These are phyloP conservation scores for Ptychochromis oligacanthus DNA, from an alignment of 2,113 vertebrate species.

Conservation along the genomic window DNA sequence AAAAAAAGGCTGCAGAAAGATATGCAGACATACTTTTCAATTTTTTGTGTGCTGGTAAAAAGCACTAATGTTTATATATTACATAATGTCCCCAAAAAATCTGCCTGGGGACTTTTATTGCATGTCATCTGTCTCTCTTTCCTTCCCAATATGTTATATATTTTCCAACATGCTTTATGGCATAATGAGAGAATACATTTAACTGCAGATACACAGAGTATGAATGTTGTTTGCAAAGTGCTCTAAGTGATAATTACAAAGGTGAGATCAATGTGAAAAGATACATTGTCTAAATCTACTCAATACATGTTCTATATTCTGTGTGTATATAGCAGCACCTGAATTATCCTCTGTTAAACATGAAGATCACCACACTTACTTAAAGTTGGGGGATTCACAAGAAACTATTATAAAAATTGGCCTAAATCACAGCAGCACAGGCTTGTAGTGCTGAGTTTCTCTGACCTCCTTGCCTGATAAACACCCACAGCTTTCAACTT, in stretches of 20 bases:
- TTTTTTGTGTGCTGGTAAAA: no score
- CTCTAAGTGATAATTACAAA: neutral
- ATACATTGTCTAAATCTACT: neutral
- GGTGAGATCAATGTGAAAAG: no score
- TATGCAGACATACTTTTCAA: no score
- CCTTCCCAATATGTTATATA: neutral
- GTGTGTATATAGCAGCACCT: accelerated
- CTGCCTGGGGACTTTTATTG: no score
- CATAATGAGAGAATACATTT: neutral
- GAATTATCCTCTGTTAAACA: neutral
- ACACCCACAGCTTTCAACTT: neutral
- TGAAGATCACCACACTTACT: neutral
- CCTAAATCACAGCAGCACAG: neutral
- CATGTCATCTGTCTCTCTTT: neutral
- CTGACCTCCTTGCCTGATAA: neutral
- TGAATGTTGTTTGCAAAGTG: neutral
- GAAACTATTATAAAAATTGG: neutral
- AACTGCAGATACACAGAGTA: neutral
- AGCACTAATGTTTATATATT: no score
- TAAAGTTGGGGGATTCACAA: neutral
- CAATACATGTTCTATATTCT: neutral
- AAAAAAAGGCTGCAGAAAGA: neutral
- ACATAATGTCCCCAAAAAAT: no score
- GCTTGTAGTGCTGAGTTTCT: neutral
- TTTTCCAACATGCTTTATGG: neutral